phyloP scores from a whole-genome alignment of 1,140 invertebrate species.

The Drosophila elegans region DNA sequence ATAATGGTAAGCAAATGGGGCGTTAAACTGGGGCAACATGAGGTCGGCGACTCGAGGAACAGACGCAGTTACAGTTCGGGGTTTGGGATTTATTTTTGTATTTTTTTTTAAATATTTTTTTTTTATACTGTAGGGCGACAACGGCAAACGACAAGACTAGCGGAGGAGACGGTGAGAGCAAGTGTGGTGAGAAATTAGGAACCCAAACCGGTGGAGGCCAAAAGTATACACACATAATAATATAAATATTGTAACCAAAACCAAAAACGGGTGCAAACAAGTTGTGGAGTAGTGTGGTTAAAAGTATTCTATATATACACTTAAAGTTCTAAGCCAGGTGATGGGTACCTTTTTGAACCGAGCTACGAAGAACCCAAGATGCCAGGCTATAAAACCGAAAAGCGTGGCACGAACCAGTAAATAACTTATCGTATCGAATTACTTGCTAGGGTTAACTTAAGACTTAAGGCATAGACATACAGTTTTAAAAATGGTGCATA shows the following conservation, averaged over 20 bases:
- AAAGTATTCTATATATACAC: slow-evolving; percentile 35
- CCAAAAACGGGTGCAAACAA: slow-evolving; percentile 41
- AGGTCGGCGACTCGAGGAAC: slow-evolving; percentile 43
- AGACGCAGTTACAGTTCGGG: slow-evolving; percentile 45
- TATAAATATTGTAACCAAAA: slow-evolving; percentile 30
- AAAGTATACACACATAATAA: slow-evolving; percentile 14
- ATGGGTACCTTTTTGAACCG: slow-evolving; percentile 19
- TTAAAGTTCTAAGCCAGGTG: slow-evolving; percentile 16
- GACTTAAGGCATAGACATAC: slow-evolving; percentile 44
- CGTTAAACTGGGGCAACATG: slow-evolving; percentile 75
- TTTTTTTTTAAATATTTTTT: neutral
- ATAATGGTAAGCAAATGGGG: slow-evolving; percentile 80
- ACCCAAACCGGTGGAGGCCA: slow-evolving; percentile 56
- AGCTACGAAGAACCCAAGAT: slow-evolving; percentile 57
- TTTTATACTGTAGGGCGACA: slow-evolving; percentile 19
- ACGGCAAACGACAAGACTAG: slow-evolving; percentile 68
- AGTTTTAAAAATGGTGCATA: slow-evolving; percentile 39
- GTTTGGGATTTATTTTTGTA: neutral
- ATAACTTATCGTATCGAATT: slow-evolving; percentile 51
- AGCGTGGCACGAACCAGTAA: slow-evolving; percentile 34
- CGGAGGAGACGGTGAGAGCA: slow-evolving; percentile 38
- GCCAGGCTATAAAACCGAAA: slow-evolving; percentile 48
- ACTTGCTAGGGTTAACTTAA: slow-evolving; percentile 54
- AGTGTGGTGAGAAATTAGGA: slow-evolving; percentile 51
- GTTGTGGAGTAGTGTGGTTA: slow-evolving; percentile 23